Evolutionary conservation across 2,888 invertebrate species (phyloP).

Genomic region (Xiphydria camelus): DNA sequence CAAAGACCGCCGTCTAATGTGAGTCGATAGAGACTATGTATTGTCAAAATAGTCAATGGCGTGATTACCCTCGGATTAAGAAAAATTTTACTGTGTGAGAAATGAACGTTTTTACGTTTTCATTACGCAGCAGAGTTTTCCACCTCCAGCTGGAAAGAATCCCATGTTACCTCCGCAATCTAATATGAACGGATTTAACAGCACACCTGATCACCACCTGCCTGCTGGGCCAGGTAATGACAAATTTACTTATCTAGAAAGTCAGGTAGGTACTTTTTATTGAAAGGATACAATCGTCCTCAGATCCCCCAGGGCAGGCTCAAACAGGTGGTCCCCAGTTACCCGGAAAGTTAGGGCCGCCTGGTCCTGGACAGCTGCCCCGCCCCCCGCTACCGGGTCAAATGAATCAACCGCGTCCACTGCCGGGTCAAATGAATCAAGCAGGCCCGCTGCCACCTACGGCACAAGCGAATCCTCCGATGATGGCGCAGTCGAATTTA

Average conservation of each 20-base stretch:
- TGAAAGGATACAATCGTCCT: too few relatives aligned
- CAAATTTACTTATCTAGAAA: conserved; percentile 11
- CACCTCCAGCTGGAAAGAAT: conserved; percentile 32
- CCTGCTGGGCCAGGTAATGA: conserved; percentile 25
- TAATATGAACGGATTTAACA: conserved; percentile 42
- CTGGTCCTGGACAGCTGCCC: conserved; percentile 9
- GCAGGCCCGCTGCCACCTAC: too few relatives aligned
- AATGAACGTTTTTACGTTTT: conserved; percentile 2
- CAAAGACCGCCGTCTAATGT: conserved; percentile 37
- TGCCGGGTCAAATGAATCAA: conserved; percentile 14
- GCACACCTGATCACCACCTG: conserved; percentile 30
- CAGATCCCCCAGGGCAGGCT: conserved; percentile 14
- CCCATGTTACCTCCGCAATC: conserved; percentile 25
- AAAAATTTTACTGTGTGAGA: not conserved
- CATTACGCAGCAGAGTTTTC: conserved; percentile 30
- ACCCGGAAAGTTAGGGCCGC: conserved; percentile 8
- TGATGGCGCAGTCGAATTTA: conserved; percentile 20
- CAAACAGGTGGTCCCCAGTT: conserved; percentile 17
- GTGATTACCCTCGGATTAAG: not conserved
- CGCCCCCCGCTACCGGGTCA: conserved; percentile 25
- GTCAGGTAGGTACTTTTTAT: conserved; percentile 21
- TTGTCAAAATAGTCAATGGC: too few relatives aligned
- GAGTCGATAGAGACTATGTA: conserved; percentile 10
- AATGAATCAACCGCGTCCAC: conserved; percentile 6
- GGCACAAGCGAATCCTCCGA: too few relatives aligned